phyloP scores from a whole-genome alignment of 2,888 invertebrate genomes.

The Lypha dubia region DNA sequence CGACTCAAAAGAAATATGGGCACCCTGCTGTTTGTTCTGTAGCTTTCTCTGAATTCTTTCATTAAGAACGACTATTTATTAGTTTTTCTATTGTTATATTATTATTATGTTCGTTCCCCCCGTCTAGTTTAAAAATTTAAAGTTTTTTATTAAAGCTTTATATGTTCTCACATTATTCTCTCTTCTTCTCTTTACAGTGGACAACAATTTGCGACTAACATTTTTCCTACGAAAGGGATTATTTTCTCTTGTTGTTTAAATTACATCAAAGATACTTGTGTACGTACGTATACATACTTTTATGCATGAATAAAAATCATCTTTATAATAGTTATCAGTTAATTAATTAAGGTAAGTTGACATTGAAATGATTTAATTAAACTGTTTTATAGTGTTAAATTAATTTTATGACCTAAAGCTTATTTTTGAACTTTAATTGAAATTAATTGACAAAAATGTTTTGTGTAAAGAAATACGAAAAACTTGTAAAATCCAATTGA shows the following conservation, averaged over 20 bases:
- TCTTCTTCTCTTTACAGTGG: slow-evolving; percentile 52
- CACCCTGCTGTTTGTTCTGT: not conserved
- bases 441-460: not conserved
- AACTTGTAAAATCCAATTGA: too few species aligned
- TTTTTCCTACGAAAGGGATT: slow-evolving; percentile 32
- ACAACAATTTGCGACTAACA: slow-evolving; percentile 51
- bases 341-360: slow-evolving; percentile 57
- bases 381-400: slow-evolving; percentile 1
- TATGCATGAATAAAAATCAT: not conserved
- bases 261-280: not conserved
- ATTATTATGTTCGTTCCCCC: not conserved
- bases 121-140: not conserved
- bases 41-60: not conserved
- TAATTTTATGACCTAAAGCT: too few species aligned
- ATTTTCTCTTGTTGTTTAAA: slow-evolving; percentile 13
- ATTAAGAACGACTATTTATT: not conserved
- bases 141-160: slow-evolving; percentile 10
- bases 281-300: not conserved
- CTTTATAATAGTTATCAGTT: slow-evolving; percentile 18
- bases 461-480: too few species aligned
- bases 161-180: slow-evolving; percentile 26
- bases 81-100: slow-evolving; percentile 29
- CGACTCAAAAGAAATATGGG: too few species aligned
- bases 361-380: slow-evolving; percentile 23
- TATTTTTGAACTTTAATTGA: too few species aligned